phyloP scores from a whole-genome alignment of 2,113 vertebrate species.

The Platichthys flesus region DNA sequence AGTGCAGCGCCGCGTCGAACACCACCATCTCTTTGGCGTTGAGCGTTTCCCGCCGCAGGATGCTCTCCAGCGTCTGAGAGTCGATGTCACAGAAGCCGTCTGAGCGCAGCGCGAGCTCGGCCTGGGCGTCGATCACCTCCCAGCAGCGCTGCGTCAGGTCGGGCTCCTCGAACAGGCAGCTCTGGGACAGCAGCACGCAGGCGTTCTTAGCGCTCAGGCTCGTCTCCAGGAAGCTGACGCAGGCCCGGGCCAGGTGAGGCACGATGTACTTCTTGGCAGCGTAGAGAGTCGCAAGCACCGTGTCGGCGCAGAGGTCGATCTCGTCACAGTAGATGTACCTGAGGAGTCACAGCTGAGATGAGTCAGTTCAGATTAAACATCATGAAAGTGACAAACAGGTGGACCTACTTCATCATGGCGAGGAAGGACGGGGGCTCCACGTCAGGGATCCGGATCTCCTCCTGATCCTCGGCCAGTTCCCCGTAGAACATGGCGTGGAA shows the following conservation, averaged over 20 bases:
- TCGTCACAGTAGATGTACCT: conserved; percentile 99
- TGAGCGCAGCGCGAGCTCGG: conserved; percentile 94
- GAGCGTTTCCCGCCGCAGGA: conserved; percentile 94
- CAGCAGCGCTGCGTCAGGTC: conserved; percentile 97
- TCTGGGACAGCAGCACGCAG: conserved; percentile 96
- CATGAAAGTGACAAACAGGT: no score
- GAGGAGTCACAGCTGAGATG: not conserved
- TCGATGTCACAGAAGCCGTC: conserved; percentile 99
- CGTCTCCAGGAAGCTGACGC: conserved; percentile 96
- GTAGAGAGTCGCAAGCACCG: conserved; percentile 96
- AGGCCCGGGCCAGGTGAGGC: conserved; percentile 95
- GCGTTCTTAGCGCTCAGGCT: conserved; percentile 98
- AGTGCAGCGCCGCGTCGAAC: conserved; percentile 93
- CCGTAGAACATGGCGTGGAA: conserved; percentile 99
- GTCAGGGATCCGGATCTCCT: conserved; percentile 98
- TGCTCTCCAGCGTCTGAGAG: conserved; percentile 93
- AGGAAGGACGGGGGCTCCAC: conserved; percentile 97
- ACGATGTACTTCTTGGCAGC: conserved; percentile 99
- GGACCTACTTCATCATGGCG: conserved; percentile 94
- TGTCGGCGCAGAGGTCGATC: conserved; percentile 96
- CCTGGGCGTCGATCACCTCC: conserved; percentile 98
- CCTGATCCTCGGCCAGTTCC: conserved; percentile 97
- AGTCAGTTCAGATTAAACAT: no score
- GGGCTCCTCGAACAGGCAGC: conserved; percentile 97
- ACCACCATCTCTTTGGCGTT: conserved; percentile 97